These are phyloP conservation scores for Halesus radiatus DNA, from an alignment of 1,140 invertebrate species.

Conservation along the genomic window DNA sequence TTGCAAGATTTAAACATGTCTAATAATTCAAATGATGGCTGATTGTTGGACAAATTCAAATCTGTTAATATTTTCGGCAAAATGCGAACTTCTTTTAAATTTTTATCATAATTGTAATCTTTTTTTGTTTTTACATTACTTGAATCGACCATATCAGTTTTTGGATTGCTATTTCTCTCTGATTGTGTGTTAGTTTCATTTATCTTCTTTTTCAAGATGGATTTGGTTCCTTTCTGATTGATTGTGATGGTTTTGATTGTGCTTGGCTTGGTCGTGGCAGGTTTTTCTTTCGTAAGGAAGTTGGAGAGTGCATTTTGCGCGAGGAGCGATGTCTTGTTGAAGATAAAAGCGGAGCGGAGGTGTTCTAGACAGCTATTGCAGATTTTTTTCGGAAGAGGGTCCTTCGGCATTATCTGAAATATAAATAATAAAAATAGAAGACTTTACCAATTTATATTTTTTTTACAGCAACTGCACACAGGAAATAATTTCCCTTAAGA, in stretches of 20 bases:
- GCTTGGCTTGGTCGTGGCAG: background rate
- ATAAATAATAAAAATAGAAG: background rate
- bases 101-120: too few species aligned
- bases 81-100: background rate
- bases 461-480: too few species aligned
- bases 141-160: background rate
- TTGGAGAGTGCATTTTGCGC: slow-evolving; percentile 9
- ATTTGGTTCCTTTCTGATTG: background rate
- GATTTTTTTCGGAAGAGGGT: slow-evolving; percentile 35
- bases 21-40: background rate
- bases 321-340: slow-evolving; percentile 19
- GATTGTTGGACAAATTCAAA: background rate
- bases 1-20: background rate
- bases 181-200: too few species aligned
- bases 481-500: too few species aligned
- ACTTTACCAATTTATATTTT: too few species aligned
- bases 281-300: background rate
- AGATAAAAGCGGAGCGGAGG: slow-evolving; percentile 3
- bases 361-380: slow-evolving; percentile 32
- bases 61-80: background rate
- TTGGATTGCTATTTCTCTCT: background rate
- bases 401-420: slow-evolving; percentile 35
- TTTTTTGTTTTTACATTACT: background rate
- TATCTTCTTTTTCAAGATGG: background rate
- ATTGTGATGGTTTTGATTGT: background rate